phyloP scores from a whole-genome alignment of 2,113 vertebrate genomes.

The Argyrosomus japonicus region DNA sequence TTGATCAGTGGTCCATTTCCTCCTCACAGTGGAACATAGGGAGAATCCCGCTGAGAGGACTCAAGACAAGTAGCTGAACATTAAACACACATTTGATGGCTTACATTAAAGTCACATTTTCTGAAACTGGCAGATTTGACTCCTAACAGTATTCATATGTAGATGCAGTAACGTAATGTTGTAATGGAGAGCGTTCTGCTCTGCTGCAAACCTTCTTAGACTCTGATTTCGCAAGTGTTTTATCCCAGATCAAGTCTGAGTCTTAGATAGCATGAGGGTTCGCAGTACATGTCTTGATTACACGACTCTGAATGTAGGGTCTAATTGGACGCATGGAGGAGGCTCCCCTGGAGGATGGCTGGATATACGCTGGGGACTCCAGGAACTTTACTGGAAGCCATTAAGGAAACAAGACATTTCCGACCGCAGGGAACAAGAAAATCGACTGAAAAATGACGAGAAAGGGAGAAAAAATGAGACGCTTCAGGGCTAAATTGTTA shows the following conservation, averaged over 20 bases:
- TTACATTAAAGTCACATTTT: slow-evolving; percentile 45
- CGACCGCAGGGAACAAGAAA: slow-evolving; percentile 75
- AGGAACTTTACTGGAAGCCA: slow-evolving; percentile 81
- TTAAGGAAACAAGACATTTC: slow-evolving; percentile 85
- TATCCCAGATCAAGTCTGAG: slow-evolving; percentile 43
- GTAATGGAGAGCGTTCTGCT: slow-evolving; percentile 7
- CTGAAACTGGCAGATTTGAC: slow-evolving; percentile 40
- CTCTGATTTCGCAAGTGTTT: slow-evolving; percentile 33
- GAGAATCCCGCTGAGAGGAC: slow-evolving; percentile 33
- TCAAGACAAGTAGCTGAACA: slow-evolving; percentile 55
- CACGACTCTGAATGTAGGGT: slow-evolving; percentile 37
- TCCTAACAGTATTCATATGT: slow-evolving; percentile 41
- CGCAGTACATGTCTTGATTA: slow-evolving; percentile 65
- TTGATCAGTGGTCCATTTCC: slow-evolving; percentile 58
- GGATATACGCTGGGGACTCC: slow-evolving; percentile 72
- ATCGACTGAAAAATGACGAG: slow-evolving; percentile 61
- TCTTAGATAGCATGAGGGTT: slow-evolving; percentile 46
- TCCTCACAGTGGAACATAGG: slow-evolving; percentile 20
- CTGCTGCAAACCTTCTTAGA: not conserved
- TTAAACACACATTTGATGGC: slow-evolving; percentile 44
- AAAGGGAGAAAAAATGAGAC: slow-evolving; percentile 46
- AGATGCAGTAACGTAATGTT: slow-evolving; percentile 20
- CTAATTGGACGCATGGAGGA: slow-evolving; percentile 70
- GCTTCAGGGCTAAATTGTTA: slow-evolving; percentile 56
- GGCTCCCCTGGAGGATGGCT: slow-evolving; percentile 63